Evolutionary conservation across 2,888 invertebrate genomes (phyloP), one percentile per base, ranked within the genome.

Genomic region (Luperina testacea): DNA sequence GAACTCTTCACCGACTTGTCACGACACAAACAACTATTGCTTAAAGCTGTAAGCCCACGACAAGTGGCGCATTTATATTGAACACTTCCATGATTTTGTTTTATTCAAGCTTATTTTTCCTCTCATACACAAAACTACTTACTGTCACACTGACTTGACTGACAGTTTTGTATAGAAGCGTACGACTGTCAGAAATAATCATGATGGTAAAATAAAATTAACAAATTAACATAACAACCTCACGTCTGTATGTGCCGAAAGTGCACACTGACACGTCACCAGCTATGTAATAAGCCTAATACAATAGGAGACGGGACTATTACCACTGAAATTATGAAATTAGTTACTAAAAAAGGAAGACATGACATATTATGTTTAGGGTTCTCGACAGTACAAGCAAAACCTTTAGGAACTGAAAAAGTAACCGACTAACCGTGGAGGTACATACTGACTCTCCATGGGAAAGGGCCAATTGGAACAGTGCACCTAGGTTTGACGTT

Each of bases 31-130:
- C 4, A 24, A 68, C 57, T 63, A 42, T 63, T 63, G 42, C 71
- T 68, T 7, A 27, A 68, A 77, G 57, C 57, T 83, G 57, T 17
- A 57, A 53, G n/a, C 71, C 71, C 42, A 77, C 57, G 71, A 72
- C 63, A 42, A 48, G 64, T n/a, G 27, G 11, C 59, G 38, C 24
- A 64, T 67, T 57, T 9, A 71, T 67, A 53, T 45, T 80, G 8
- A 61, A 72, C 32, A 57, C 45, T n/a, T 27, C 9, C 6, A 59
- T 38, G 11, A 69, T n/a, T 51, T 69, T 64, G 27, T 48, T 75
- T 48, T 64, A 42, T 38, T 32, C 57, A 59, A 75, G 9, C 45
- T 53, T 27, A n/a, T 32, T 48, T 68, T n/a, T 38, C 51, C 17
- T 68, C 8, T 51, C 27, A 5, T 32, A 27, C 7, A 32, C 51